phyloP scores from a whole-genome alignment of 2,888 invertebrate genomes.

The Pollenia amentaria region DNA sequence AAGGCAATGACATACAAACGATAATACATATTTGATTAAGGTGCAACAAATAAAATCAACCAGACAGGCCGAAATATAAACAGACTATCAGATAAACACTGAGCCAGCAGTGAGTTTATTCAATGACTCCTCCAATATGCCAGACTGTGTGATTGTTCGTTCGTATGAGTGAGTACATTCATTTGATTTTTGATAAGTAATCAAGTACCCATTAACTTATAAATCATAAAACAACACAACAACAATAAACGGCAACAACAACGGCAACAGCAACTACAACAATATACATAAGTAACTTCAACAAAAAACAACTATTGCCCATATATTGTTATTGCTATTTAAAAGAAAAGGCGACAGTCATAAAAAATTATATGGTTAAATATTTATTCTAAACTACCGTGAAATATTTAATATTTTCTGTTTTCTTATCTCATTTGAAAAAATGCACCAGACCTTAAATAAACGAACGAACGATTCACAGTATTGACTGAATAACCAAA shows the following conservation, averaged over 20 bases:
- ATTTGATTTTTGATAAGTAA: slow-evolving; percentile 31
- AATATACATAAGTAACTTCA: too few relatives aligned
- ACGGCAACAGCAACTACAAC: too few relatives aligned
- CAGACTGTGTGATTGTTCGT: background rate
- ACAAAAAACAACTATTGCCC: background rate
- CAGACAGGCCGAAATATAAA: background rate
- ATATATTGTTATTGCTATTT: background rate
- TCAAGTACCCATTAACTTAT: slow-evolving; percentile 20
- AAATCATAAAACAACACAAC: slow-evolving; percentile 32
- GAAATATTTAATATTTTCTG: slow-evolving; percentile 41
- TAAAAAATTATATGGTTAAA: slow-evolving; percentile 52
- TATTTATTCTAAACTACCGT: slow-evolving; percentile 52
- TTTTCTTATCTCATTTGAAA: slow-evolving; percentile 45
- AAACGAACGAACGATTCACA: slow-evolving; percentile 14
- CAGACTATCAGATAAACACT: background rate
- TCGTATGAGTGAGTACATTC: background rate
- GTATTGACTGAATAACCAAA: slow-evolving; percentile 31
- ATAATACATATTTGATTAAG: background rate
- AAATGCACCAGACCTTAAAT: slow-evolving; percentile 47
- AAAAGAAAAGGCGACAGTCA: slow-evolving; percentile 17
- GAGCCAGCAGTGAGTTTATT: slow-evolving; percentile 15
- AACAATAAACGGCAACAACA: background rate
- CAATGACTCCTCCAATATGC: slow-evolving; percentile 13
- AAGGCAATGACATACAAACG: slow-evolving; percentile 22
- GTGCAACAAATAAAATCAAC: slow-evolving; percentile 3